A percentile compares a stretch with the other conserved stretches of the same genome.
Evolutionary conservation across 2,888 invertebrate genomes (phyloP).

Genomic region (Apeira syringaria): DNA sequence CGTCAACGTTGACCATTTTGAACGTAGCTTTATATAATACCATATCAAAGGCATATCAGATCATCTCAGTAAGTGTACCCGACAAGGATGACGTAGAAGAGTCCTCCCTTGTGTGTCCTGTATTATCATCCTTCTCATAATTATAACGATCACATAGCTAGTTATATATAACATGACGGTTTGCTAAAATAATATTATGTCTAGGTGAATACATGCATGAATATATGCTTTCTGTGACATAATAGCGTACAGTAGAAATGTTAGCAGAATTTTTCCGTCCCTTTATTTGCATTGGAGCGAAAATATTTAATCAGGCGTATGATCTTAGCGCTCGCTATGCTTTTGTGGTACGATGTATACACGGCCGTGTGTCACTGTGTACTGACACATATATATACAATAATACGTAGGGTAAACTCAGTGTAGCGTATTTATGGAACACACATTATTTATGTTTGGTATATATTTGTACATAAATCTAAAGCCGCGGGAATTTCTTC

Average conservation of each 20-base stretch:
- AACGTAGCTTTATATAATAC: too few relatives aligned
- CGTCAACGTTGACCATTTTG: too few relatives aligned
- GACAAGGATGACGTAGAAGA: not conserved
- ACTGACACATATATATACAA: slow-evolving; percentile 17
- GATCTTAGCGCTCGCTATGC: slow-evolving; percentile 72
- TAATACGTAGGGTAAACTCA: slow-evolving; percentile 24
- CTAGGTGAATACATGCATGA: slow-evolving; percentile 41
- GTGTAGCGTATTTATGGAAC: slow-evolving; percentile 16
- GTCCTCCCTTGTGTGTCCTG: not conserved
- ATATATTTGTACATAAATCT: slow-evolving; percentile 17
- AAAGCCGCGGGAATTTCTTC: slow-evolving; percentile 13
- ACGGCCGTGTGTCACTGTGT: slow-evolving; percentile 37
- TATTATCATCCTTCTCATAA: not conserved
- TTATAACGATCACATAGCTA: not conserved
- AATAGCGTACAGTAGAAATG: slow-evolving; percentile 49
- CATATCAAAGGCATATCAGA: not conserved
- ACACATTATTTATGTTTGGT: slow-evolving; percentile 7
- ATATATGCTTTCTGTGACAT: slow-evolving; percentile 41
- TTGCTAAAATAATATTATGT: slow-evolving; percentile 28
- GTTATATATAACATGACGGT: slow-evolving; percentile 18
- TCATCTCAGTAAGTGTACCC: not conserved
- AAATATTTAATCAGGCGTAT: slow-evolving; percentile 82
- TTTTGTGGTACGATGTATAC: slow-evolving; percentile 62
- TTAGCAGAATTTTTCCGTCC: slow-evolving; percentile 57
- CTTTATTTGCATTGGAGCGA: slow-evolving; percentile 79